Evolutionary conservation across 2,113 vertebrate genomes (phyloP).

Genomic region (Halichoerus grypus): DNA sequence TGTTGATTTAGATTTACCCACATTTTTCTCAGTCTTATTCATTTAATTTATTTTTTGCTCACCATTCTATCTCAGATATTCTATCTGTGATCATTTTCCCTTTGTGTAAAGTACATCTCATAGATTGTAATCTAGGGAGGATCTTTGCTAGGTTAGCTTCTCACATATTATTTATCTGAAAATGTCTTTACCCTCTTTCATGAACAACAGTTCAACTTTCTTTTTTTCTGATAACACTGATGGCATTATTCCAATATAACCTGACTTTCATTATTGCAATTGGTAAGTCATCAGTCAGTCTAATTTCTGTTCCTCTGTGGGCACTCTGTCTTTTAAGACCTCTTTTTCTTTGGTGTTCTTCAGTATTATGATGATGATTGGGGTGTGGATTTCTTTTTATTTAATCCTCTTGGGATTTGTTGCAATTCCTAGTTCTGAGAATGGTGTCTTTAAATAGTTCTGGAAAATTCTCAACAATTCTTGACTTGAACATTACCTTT

Average conservation of each 20-base stretch:
- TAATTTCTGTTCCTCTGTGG: not conserved
- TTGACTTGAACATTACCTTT: not conserved
- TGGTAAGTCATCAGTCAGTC: not conserved
- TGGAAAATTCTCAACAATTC: not conserved
- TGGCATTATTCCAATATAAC: not conserved
- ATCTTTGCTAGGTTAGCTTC: not conserved
- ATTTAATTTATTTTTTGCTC: not conserved
- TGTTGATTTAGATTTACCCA: not conserved
- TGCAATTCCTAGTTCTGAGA: not conserved
- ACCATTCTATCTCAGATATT: not conserved
- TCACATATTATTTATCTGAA: conserved; percentile 2
- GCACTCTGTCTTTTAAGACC: not conserved
- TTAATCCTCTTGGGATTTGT: not conserved
- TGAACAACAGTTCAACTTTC: not conserved
- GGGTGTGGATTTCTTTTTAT: conserved; percentile 12
- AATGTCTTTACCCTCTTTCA: conserved; percentile 6
- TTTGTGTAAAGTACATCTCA: not conserved
- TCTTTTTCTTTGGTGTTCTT: not conserved
- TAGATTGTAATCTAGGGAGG: not conserved
- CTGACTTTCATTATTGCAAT: not conserved
- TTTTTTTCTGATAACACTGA: not conserved
- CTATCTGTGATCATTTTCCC: not conserved
- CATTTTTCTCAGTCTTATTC: not conserved
- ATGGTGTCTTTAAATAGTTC: not conserved
- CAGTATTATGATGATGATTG: not conserved